A percentile compares a stretch with the other conserved stretches of the same genome.
These are phyloP conservation scores for Sesia bembeciformis DNA, from an alignment of 2,888 invertebrate genomes.

Conservation along the genomic window DNA sequence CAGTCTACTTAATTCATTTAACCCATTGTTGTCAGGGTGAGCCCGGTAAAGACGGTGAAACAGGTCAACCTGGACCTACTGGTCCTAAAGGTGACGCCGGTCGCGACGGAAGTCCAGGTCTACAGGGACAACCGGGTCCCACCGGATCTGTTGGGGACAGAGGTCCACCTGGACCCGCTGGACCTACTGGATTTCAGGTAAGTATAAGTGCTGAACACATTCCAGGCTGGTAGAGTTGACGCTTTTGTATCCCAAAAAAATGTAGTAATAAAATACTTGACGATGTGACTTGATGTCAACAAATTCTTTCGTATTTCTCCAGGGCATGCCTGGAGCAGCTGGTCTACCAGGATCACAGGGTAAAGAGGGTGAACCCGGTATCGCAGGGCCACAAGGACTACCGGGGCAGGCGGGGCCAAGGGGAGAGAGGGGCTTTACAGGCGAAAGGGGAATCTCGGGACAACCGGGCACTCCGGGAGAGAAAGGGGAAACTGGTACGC, in stretches of 20 bases:
- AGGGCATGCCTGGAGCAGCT: conserved; percentile 83
- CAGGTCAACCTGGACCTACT: conserved; percentile 81
- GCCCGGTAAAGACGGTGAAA: conserved; percentile 85
- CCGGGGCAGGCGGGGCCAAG: conserved; percentile 76
- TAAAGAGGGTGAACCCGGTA: conserved; percentile 86
- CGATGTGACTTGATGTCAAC: neutral
- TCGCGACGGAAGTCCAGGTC: conserved; percentile 84
- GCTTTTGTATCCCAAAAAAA: too few relatives aligned
- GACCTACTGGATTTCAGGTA: conserved; percentile 87
- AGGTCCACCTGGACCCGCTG: conserved; percentile 84
- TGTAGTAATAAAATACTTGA: neutral
- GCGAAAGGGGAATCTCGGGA: conserved; percentile 82
- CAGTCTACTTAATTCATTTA: conserved; percentile 4
- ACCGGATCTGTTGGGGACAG: conserved; percentile 82
- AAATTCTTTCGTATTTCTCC: conserved; percentile 2
- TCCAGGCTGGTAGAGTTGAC: too few relatives aligned
- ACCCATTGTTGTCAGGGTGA: conserved; percentile 75
- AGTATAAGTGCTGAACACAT: conserved; percentile 7
- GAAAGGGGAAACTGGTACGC: conserved; percentile 78
- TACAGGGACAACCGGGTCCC: conserved; percentile 82
- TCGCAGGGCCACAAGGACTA: conserved; percentile 78
- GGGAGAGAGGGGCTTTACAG: conserved; percentile 82
- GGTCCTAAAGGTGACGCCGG: conserved; percentile 88
- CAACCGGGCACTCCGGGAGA: conserved; percentile 78
- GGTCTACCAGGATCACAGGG: conserved; percentile 83